Conservation (phyloP, 1,140 invertebrate genomes). For the Micrasema minimum region DNA sequence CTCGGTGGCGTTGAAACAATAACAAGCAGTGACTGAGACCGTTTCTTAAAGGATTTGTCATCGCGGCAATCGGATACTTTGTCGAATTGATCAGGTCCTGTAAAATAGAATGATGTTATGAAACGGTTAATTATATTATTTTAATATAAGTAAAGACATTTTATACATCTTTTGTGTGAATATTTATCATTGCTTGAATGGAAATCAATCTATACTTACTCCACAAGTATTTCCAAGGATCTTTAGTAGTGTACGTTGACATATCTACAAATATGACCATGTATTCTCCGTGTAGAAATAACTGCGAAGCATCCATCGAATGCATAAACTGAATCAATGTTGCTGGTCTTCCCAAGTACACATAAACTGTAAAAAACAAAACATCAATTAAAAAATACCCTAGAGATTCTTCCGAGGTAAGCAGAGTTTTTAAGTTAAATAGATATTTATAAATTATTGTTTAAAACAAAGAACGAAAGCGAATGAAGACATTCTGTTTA, state of each 20-base stretch:
- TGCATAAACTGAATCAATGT: conserved; percentile 90
- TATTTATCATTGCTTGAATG: not conserved
- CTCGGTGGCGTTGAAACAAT: conserved; percentile 85
- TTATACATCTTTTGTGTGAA: too few relatives aligned
- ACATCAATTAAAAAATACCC: conserved; percentile 42
- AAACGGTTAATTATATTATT: not conserved
- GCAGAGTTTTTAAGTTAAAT: too few relatives aligned
- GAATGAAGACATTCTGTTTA: too few relatives aligned
- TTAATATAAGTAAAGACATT: too few relatives aligned
- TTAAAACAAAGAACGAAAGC: too few relatives aligned
- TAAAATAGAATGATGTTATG: not conserved
- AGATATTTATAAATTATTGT: too few relatives aligned
- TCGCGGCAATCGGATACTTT: conserved; percentile 71
- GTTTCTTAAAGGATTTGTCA: conserved; percentile 74
- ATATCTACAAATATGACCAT: conserved; percentile 95
- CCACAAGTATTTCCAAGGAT: conserved; percentile 88
- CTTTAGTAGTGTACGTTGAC: conserved; percentile 81
- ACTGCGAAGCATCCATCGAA: conserved; percentile 85
- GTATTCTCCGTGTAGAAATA: conserved; percentile 92
- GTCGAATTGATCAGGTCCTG: conserved; percentile 66
- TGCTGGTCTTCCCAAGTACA: conserved; percentile 85
- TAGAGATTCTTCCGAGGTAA: too few relatives aligned
- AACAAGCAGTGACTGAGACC: conserved; percentile 84
- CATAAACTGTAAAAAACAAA: conserved; percentile 79
- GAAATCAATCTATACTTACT: conserved; percentile 41